These are phyloP conservation scores for Takifugu ocellatus DNA, from an alignment of 2,797 vertebrate species.

Conservation along the genomic window DNA sequence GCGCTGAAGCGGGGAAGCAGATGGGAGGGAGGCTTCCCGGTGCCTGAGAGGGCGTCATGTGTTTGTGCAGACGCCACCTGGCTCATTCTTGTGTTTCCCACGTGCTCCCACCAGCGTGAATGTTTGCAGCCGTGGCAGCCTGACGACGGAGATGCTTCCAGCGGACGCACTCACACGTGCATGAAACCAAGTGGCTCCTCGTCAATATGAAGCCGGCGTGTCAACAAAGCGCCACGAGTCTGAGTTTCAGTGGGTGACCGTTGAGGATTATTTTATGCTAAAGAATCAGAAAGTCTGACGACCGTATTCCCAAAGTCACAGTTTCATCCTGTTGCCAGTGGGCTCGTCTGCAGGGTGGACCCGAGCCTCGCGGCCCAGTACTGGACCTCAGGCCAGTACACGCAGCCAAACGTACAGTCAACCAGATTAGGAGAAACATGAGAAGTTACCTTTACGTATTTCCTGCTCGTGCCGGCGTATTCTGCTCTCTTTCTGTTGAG, in stretches of 20 bases:
- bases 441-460: conserved; percentile 90
- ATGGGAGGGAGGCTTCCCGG: conserved; percentile 11
- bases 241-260: neutral
- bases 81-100: conserved; percentile 50
- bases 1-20: neutral
- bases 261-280: neutral
- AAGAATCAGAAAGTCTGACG: too few relatives aligned
- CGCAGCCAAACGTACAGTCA: too few relatives aligned
- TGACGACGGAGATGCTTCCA: conserved; percentile 40
- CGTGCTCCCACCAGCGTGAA: conserved; percentile 21
- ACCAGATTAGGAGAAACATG: conserved; percentile 6
- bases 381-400: too few relatives aligned
- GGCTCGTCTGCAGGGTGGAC: too few relatives aligned
- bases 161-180: conserved; percentile 22
- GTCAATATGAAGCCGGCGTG: conserved; percentile 12
- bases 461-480: conserved; percentile 91
- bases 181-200: conserved; percentile 10
- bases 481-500: conserved; percentile 93
- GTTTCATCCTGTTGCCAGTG: too few relatives aligned
- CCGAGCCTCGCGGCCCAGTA: too few relatives aligned
- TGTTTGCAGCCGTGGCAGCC: conserved; percentile 20
- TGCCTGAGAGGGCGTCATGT: conserved; percentile 27
- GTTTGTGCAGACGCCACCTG: conserved; percentile 60
- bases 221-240: conserved; percentile 9
- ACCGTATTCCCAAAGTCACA: too few relatives aligned